Evolutionary conservation across 2,797 vertebrate species (phyloP).

Genomic region (Pipistrellus nathusii): DNA sequence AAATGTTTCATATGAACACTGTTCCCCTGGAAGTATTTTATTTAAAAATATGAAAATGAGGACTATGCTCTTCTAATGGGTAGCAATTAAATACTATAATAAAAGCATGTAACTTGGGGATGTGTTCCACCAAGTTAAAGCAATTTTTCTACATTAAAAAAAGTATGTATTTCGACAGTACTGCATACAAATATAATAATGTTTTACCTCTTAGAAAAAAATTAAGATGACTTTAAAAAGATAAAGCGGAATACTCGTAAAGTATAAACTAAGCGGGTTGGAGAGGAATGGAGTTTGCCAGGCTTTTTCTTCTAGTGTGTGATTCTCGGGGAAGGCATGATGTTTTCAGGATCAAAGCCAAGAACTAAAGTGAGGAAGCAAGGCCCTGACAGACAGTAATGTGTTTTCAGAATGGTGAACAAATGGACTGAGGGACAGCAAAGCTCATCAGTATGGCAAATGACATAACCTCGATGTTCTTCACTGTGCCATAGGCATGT

Average conservation of each 20-base stretch:
- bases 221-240: neutral
- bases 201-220: constrained; percentile 15
- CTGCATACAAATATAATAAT: constrained; percentile 19
- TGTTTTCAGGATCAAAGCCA: neutral
- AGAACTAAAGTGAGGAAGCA: neutral
- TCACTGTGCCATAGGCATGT: neutral
- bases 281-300: neutral
- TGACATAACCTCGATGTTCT: neutral
- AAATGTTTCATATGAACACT: constrained; percentile 24
- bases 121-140: neutral
- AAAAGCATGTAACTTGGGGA: neutral
- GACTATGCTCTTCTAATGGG: neutral
- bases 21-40: neutral
- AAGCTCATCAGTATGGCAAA: neutral
- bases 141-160: constrained; percentile 21
- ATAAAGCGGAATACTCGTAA: neutral
- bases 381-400: neutral
- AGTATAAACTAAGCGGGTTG: neutral
- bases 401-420: neutral
- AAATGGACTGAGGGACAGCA: neutral
- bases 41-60: constrained; percentile 43
- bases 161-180: neutral
- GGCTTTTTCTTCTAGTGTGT: neutral
- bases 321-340: neutral
- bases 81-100: neutral